Evolutionary conservation across 2,113 vertebrate genomes (phyloP).

Genomic region (Lagenorhynchus albirostris): DNA sequence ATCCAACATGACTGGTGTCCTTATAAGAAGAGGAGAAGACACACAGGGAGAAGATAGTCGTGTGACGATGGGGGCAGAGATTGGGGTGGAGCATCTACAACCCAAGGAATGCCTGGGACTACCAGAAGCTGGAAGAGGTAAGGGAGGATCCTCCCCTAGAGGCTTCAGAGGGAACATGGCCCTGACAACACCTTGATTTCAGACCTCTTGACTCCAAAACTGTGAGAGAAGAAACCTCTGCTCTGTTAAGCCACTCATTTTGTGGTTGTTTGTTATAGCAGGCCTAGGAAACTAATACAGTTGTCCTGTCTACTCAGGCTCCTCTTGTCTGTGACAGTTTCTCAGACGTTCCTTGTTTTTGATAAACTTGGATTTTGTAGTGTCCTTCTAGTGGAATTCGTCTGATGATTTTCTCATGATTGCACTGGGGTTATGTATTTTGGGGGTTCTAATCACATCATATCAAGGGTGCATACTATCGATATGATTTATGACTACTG

Average conservation of each 20-base stretch:
- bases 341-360: neutral
- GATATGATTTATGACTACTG: too few species aligned
- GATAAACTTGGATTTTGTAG: neutral
- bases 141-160: neutral
- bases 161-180: neutral
- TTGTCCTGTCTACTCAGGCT: neutral
- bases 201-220: neutral
- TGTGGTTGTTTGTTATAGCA: neutral
- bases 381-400: neutral
- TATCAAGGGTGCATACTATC: neutral
- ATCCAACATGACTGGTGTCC: neutral
- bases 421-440: neutral
- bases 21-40: neutral
- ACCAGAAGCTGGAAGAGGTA: neutral
- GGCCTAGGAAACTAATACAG: neutral
- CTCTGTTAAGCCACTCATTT: neutral
- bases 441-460: neutral
- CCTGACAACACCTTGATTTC: neutral
- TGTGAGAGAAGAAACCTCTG: neutral
- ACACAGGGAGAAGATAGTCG: neutral
- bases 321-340: neutral
- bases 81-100: neutral
- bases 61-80: neutral
- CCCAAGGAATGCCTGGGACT: neutral
- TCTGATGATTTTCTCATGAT: neutral